phyloP scores from a whole-genome alignment of 2,797 vertebrate genomes.

The Threskiornis aethiopicus region DNA sequence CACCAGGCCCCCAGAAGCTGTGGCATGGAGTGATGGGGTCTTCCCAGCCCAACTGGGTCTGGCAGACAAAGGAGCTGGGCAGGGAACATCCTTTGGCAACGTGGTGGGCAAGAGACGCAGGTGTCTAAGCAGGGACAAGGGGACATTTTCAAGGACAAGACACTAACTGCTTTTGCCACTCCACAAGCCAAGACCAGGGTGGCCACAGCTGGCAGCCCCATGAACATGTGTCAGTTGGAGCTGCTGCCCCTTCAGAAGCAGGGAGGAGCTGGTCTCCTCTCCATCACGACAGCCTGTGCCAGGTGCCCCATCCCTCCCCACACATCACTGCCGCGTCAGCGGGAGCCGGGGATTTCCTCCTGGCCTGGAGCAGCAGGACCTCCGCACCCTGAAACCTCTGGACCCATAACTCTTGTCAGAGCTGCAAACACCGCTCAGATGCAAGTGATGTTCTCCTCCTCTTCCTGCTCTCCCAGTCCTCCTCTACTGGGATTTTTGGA shows the following conservation, averaged over 20 bases:
- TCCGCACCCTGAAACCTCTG: not conserved
- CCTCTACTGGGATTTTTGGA: not conserved
- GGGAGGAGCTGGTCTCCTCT: not conserved
- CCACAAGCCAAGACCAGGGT: not conserved
- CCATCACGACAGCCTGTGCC: not conserved
- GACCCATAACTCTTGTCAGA: not conserved
- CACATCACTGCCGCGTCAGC: accelerated
- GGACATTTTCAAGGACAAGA: not conserved
- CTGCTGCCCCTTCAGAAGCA: not conserved
- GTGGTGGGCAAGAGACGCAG: not conserved
- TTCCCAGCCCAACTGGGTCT: not conserved
- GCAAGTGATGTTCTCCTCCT: not conserved
- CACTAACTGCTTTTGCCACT: not conserved
- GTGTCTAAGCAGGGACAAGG: not conserved
- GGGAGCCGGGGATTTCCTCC: not conserved
- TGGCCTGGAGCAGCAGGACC: not conserved
- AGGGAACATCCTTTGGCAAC: not conserved
- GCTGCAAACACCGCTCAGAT: not conserved
- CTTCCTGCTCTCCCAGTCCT: not conserved
- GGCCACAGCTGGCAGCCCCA: not conserved
- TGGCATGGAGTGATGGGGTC: accelerated
- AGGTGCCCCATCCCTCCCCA: not conserved
- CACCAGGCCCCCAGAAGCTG: not conserved
- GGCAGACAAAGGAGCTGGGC: not conserved
- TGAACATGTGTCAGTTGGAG: accelerated